These are phyloP conservation scores for Camptogramma bilineatum DNA, from an alignment of 2,888 invertebrate genomes.

Conservation along the genomic window DNA sequence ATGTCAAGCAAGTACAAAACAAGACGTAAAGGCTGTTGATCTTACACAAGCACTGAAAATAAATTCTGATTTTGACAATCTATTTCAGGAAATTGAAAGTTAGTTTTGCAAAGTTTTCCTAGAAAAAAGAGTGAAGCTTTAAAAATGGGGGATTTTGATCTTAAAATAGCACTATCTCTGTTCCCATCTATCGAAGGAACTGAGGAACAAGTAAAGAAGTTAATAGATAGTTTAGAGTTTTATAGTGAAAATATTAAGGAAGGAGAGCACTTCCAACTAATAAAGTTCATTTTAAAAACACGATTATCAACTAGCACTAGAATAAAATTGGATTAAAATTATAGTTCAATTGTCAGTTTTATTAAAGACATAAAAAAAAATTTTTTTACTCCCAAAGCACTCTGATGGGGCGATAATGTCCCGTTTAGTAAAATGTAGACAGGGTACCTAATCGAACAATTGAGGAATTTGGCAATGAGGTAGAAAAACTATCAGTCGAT, in stretches of 20 bases:
- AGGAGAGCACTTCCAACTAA: not conserved
- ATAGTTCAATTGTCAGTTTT: not conserved
- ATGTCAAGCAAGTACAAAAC: not conserved
- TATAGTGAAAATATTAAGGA: not conserved
- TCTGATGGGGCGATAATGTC: not conserved
- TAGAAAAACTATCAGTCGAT: not conserved
- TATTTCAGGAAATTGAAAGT: not conserved
- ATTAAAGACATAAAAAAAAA: not conserved
- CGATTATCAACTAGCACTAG: not conserved
- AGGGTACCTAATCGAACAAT: not conserved
- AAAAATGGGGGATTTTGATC: conserved; percentile 1
- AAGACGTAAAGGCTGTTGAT: not conserved
- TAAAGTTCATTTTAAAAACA: conserved; percentile 3
- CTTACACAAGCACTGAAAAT: not conserved
- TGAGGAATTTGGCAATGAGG: conserved; percentile 1
- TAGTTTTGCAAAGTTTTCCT: not conserved
- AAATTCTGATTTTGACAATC: conserved; percentile 2
- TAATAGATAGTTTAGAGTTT: not conserved
- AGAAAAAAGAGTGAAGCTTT: not conserved
- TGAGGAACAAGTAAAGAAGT: not conserved
- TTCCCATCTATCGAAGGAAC: not conserved
- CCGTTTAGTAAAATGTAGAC: not conserved
- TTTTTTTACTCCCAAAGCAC: conserved; percentile 1
- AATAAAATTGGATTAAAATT: not conserved
- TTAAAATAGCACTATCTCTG: conserved; percentile 1